Evolutionary conservation across 2,888 invertebrate species (phyloP), one percentile per base, ranked within the genome.

Genomic region (Stenoptilia bipunctidactyla): DNA sequence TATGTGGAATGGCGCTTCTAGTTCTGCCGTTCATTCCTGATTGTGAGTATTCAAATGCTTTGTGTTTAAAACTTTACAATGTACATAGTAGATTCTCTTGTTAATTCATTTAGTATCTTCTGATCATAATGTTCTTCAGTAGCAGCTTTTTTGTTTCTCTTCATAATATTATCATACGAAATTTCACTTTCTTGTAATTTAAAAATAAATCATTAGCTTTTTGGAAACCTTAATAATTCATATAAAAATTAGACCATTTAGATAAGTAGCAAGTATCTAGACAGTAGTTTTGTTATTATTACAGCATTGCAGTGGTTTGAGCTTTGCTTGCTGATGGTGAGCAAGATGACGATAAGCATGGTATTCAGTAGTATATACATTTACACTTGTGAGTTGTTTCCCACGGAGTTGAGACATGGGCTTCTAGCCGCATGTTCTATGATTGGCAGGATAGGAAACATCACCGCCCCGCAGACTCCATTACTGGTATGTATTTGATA

Each of bases 381-480:
- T 49, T 82, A 89, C 62, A 89, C 89, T 0, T 86, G 89, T 30
- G 90, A 90, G 74, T 74, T 90, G 65, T 90, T 90, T 65, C 90
- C 90, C 1, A 90, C 90, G 5, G 74, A 75, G 25, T 68, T 87
- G 37, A 72, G 90, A 15, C 89, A 90, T 56, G 85, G 87, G 8
- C 63, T 89, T 50, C 82, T 90, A 50, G 88, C 88, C 0, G 61
- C 77, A 20, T 89, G 90, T 67, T 90, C 89, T 37, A 89, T 89
- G 85, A 67, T 86, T 35, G 90, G 90, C 37, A 70, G 90, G 40
- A 74, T 89, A 27, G 90, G 90, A 0, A 87, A 88, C 2, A 84
- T 90, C 55, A 61, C 89, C 15, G 87, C 90, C 1, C 90, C 90
- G 10, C 89, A 89, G 63, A 89, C 89, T 10, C 89, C 89, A 1